Percentiles rank a stretch among this genome's conserved stretches.
Conservation (phyloP, 2,888 invertebrate species). For the Agrypnus murinus region DNA sequence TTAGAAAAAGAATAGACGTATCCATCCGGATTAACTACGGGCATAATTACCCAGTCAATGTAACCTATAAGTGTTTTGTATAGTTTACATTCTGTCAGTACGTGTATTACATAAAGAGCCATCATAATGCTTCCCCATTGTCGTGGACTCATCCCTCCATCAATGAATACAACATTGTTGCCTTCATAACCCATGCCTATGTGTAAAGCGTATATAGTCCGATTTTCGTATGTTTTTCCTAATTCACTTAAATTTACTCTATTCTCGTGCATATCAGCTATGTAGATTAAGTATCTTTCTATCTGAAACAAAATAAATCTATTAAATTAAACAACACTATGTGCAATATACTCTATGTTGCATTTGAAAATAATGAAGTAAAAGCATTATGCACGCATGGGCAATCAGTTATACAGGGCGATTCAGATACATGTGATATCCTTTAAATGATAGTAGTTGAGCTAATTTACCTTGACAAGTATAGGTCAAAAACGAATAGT, state of each 20-base stretch:
- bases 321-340: too few relatives aligned
- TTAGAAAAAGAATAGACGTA: conserved; percentile 9
- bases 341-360: too few relatives aligned
- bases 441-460: too few relatives aligned
- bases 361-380: too few relatives aligned
- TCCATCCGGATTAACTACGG: conserved; percentile 25
- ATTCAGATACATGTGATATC: too few relatives aligned
- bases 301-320: conserved; percentile 20
- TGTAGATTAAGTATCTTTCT: conserved; percentile 3
- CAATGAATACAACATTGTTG: conserved; percentile 14
- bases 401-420: too few relatives aligned
- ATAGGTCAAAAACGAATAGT: too few relatives aligned
- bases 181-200: not conserved
- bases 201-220: not conserved
- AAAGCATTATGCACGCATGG: too few relatives aligned
- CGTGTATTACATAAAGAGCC: conserved; percentile 20
- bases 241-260: not conserved
- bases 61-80: not conserved
- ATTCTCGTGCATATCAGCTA: not conserved
- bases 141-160: conserved; percentile 1
- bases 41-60: conserved; percentile 23
- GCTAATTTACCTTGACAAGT: too few relatives aligned
- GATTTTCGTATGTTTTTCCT: conserved; percentile 12
- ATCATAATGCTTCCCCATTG: conserved; percentile 21
- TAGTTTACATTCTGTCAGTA: conserved; percentile 2